A percentile compares a stretch with the other conserved stretches of the same genome.
phyloP scores from a whole-genome alignment of 2,888 invertebrate species.

The Pterostichus niger region DNA sequence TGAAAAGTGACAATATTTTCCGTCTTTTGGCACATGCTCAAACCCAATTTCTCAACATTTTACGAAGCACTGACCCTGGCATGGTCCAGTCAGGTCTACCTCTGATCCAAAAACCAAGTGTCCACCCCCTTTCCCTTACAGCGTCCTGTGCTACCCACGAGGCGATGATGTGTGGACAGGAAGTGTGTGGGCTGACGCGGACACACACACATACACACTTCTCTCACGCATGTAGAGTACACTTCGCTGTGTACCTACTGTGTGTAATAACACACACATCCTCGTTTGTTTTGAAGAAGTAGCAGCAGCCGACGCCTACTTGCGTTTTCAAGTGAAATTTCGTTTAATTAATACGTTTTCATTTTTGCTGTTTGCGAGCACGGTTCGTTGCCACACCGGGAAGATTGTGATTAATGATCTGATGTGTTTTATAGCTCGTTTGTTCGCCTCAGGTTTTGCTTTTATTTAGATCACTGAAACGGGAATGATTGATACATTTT shows the following conservation, averaged over 20 bases:
- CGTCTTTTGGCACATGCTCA: no score
- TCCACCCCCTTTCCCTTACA: neutral
- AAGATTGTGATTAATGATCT: neutral
- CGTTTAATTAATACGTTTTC: conserved; percentile 61
- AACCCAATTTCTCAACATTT: neutral
- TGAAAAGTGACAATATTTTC: neutral
- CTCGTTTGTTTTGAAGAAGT: conserved; percentile 61
- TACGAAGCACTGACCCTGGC: neutral
- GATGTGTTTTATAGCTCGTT: conserved; percentile 15
- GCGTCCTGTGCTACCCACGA: conserved; percentile 6
- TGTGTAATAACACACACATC: conserved; percentile 39
- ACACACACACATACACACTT: conserved; percentile 26
- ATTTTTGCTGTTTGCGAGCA: conserved; percentile 29
- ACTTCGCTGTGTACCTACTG: neutral
- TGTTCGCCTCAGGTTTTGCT: conserved; percentile 12
- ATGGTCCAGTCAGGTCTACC: neutral
- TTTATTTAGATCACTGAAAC: neutral
- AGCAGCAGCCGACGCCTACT: conserved; percentile 58
- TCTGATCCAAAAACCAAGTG: conserved; percentile 10
- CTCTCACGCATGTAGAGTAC: no score
- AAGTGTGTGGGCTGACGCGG: conserved; percentile 59
- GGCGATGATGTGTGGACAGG: conserved; percentile 56
- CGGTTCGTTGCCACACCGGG: neutral
- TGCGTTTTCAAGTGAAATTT: conserved; percentile 58
- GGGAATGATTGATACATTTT: conserved; percentile 6